A percentile compares a stretch with the other conserved stretches of the same genome.
Conservation (phyloP, 2,113 vertebrate species). For the Damaliscus lunatus region DNA sequence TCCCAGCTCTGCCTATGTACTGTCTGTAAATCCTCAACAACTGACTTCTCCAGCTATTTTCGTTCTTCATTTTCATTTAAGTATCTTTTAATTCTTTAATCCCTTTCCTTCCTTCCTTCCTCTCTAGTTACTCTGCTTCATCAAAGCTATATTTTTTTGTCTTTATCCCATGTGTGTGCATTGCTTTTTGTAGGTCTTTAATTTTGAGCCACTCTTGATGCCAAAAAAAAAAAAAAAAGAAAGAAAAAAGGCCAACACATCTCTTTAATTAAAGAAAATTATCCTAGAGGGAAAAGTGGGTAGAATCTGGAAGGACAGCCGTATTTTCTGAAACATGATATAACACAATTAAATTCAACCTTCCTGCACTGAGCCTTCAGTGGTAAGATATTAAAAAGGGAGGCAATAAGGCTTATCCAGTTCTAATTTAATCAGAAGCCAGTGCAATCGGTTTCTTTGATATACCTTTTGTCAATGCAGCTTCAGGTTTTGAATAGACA, state of each 20-base stretch:
- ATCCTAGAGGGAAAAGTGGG: constrained; percentile 23
- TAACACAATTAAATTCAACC: constrained; percentile 36
- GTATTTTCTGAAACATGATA: constrained; percentile 8
- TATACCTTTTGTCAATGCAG: constrained; percentile 34
- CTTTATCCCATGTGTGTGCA: background rate
- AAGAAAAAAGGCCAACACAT: background rate
- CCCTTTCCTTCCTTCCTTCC: background rate
- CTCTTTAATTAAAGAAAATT: constrained; percentile 49
- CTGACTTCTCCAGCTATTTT: background rate
- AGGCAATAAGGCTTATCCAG: constrained; percentile 10
- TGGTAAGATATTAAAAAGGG: background rate
- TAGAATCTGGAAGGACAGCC: constrained; percentile 13
- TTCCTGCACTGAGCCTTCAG: background rate
- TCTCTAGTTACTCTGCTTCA: background rate
- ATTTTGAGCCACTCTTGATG: background rate
- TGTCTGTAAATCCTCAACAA: background rate
- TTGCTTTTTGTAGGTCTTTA: constrained; percentile 5
- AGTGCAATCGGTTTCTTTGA: background rate
- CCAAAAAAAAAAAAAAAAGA: background rate
- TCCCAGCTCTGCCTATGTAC: background rate
- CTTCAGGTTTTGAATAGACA: constrained; percentile 13
- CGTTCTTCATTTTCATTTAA: background rate
- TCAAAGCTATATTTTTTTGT: background rate
- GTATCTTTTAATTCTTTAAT: background rate
- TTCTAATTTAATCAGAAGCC: constrained; percentile 46